phyloP scores from a whole-genome alignment of 2,797 vertebrate species.

The Rhinatrema bivittatum region DNA sequence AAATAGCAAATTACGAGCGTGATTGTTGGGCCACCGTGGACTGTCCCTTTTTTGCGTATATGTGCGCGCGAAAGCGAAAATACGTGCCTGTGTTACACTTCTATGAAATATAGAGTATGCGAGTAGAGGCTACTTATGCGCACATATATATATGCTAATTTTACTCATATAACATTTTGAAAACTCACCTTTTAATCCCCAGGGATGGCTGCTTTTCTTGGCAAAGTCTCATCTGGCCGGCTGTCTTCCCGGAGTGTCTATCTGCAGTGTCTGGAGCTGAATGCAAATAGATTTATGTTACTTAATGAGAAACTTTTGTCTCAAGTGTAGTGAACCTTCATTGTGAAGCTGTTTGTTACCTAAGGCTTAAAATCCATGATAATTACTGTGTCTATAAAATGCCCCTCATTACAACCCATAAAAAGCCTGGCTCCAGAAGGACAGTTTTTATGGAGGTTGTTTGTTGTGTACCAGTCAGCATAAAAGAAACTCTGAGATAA shows the following conservation, averaged over 20 bases:
- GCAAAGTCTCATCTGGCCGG: slow-evolving; percentile 39
- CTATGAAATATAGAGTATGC: no score
- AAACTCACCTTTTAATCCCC: slow-evolving; percentile 29
- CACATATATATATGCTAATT: no score
- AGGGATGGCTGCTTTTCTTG: slow-evolving; percentile 33
- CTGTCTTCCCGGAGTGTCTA: no score
- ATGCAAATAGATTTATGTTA: slow-evolving; percentile 45
- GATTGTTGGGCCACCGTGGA: no score
- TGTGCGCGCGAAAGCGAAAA: no score
- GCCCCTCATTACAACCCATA: slow-evolving; percentile 43
- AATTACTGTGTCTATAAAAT: slow-evolving; percentile 48
- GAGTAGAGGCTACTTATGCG: no score
- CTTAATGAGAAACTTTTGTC: slow-evolving; percentile 53
- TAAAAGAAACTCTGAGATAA: slow-evolving; percentile 42
- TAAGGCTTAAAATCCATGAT: slow-evolving; percentile 51
- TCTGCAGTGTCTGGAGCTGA: slow-evolving; percentile 21
- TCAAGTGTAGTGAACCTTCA: slow-evolving; percentile 38
- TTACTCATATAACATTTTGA: no score
- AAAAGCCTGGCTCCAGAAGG: slow-evolving; percentile 45
- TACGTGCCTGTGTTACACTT: no score
- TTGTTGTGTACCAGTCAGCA: slow-evolving; percentile 29
- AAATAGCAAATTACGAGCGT: no score
- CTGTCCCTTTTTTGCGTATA: no score
- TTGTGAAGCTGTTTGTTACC: slow-evolving; percentile 47
- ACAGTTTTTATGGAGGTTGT: slow-evolving; percentile 36